These are phyloP conservation scores for Drosophila prosaltans DNA, from an alignment of 1,140 invertebrate genomes.

Conservation along the genomic window DNA sequence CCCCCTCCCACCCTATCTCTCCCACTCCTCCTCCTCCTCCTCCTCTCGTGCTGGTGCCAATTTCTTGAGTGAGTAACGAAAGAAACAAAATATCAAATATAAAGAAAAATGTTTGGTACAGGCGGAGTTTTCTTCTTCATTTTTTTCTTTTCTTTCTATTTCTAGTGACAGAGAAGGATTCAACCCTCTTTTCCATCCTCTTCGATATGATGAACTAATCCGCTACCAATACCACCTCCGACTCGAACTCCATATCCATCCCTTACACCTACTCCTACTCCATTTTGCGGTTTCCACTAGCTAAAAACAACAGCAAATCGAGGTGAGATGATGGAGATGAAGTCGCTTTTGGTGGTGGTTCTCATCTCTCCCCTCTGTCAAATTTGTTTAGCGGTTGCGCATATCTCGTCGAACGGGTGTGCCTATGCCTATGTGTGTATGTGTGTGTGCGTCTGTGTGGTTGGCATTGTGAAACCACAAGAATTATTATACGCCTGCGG, in stretches of 20 bases:
- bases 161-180: neutral
- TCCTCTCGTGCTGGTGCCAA: neutral
- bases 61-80: conserved; percentile 38
- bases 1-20: neutral
- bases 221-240: neutral
- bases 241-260: neutral
- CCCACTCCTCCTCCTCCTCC: neutral
- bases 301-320: conserved; percentile 25
- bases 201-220: too few relatives aligned
- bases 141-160: neutral
- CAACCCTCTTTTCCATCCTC: conserved; percentile 3
- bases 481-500: conserved; percentile 82
- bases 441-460: conserved; percentile 53
- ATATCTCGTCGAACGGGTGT: conserved; percentile 37
- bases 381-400: conserved; percentile 60
- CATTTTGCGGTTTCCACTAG: conserved; percentile 64
- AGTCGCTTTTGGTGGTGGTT: conserved; percentile 44
- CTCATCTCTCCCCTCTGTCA: conserved; percentile 41
- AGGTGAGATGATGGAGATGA: conserved; percentile 20
- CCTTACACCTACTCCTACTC: conserved; percentile 59
- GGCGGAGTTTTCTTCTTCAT: conserved; percentile 44
- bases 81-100: conserved; percentile 29
- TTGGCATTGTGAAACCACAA: conserved; percentile 80
- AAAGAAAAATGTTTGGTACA: conserved; percentile 12
- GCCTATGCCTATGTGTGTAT: conserved; percentile 9